phyloP scores from a whole-genome alignment of 2,888 invertebrate genomes.

The Alviniconcha strummeri region DNA sequence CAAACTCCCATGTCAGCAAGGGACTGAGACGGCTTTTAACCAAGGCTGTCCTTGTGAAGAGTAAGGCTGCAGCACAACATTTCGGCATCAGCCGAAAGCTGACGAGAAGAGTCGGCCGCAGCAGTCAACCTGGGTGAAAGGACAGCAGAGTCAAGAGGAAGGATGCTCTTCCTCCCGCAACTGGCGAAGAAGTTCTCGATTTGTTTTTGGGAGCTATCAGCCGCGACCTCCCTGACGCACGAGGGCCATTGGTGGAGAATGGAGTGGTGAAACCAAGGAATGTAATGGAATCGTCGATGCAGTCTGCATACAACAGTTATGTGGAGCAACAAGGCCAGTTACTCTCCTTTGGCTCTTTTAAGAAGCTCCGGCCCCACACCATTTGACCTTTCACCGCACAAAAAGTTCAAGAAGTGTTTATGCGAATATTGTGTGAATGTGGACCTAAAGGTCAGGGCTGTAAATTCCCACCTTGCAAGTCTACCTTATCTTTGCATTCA shows the following conservation, averaged over 20 bases:
- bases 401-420: neutral
- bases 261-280: neutral
- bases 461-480: neutral
- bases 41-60: too few relatives aligned
- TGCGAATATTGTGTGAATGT: slow-evolving; percentile 4
- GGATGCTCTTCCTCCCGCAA: too few relatives aligned
- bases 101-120: too few relatives aligned
- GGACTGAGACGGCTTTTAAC: too few relatives aligned
- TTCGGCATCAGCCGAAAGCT: too few relatives aligned
- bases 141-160: too few relatives aligned
- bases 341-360: neutral
- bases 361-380: neutral
- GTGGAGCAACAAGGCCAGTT: neutral
- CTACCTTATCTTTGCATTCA: neutral
- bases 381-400: neutral
- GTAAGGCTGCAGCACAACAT: too few relatives aligned
- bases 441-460: neutral
- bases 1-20: too few relatives aligned
- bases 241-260: neutral
- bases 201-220: neutral
- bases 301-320: neutral
- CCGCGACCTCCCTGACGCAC: neutral
- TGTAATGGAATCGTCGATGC: neutral
- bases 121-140: too few relatives aligned
- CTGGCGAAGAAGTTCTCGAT: too few relatives aligned